phyloP scores from a whole-genome alignment of 2,113 vertebrate species.

The Cercopithecus mona region DNA sequence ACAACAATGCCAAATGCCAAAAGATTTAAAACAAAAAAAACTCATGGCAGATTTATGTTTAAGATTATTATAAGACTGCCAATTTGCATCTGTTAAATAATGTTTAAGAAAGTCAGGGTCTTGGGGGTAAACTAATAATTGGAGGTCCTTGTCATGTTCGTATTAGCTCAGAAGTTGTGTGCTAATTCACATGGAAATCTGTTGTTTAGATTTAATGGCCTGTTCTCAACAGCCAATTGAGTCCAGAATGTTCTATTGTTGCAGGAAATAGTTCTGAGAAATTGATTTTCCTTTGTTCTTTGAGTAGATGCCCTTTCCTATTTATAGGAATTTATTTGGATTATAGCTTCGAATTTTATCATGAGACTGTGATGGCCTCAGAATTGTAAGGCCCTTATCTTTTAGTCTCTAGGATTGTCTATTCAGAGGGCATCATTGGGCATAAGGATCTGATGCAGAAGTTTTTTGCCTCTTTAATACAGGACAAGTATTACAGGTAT shows the following conservation, averaged over 20 bases:
- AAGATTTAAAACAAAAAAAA: slow-evolving; percentile 9
- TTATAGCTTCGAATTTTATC: background rate
- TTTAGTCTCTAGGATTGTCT: background rate
- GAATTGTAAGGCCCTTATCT: background rate
- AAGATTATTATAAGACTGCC: background rate
- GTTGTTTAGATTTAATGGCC: slow-evolving; percentile 11
- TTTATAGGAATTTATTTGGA: background rate
- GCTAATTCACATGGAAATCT: background rate
- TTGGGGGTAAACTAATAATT: background rate
- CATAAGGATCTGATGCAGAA: background rate
- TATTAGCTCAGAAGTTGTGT: background rate
- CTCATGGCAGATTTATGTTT: background rate
- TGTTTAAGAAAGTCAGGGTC: background rate
- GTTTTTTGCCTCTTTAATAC: background rate
- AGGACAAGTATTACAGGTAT: background rate
- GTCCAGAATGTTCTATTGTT: slow-evolving; percentile 20
- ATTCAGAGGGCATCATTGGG: background rate
- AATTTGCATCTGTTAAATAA: background rate
- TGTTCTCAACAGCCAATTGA: slow-evolving; percentile 48
- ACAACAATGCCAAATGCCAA: background rate
- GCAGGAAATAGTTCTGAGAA: slow-evolving; percentile 25
- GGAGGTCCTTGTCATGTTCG: background rate
- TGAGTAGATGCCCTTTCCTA: background rate
- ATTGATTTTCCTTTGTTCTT: slow-evolving; percentile 22
- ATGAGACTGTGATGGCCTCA: background rate